phyloP scores from a whole-genome alignment of 2,888 invertebrate genomes.

The Hirtodrosophila alboralis region DNA sequence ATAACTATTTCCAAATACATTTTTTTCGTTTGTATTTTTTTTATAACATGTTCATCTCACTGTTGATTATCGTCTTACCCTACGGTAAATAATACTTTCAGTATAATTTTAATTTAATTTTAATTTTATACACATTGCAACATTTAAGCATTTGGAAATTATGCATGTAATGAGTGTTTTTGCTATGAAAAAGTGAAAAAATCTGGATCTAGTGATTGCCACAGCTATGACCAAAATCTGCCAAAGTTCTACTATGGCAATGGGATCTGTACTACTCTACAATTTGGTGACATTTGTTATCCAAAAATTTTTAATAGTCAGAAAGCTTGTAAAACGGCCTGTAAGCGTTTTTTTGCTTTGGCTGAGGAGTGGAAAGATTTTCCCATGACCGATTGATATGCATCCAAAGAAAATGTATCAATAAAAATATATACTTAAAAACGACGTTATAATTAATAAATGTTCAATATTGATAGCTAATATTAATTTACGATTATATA shows the following conservation, averaged over 20 bases:
- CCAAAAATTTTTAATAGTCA: slow-evolving; percentile 10
- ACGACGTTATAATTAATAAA: too few relatives aligned
- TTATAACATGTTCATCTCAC: background rate
- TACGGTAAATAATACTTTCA: slow-evolving; percentile 13
- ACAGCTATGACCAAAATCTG: slow-evolving; percentile 14
- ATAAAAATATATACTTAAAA: too few relatives aligned
- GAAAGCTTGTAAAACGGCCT: slow-evolving; percentile 9
- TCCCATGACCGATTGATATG: slow-evolving; percentile 12
- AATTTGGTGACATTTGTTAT: slow-evolving; percentile 21
- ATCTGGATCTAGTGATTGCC: background rate
- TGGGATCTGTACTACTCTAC: slow-evolving; percentile 8
- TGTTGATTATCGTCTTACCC: background rate
- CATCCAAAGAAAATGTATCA: background rate
- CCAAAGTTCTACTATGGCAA: slow-evolving; percentile 16
- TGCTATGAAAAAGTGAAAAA: slow-evolving; percentile 3
- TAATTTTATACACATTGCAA: background rate
- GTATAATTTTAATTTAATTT: background rate
- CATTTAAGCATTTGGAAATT: background rate
- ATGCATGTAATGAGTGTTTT: slow-evolving; percentile 33
- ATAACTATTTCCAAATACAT: background rate
- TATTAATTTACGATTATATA: too few relatives aligned
- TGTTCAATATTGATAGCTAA: too few relatives aligned
- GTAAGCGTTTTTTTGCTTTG: slow-evolving; percentile 1
- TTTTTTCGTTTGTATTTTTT: background rate
- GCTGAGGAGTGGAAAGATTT: slow-evolving; percentile 2